These are phyloP conservation scores for Dendrolimus punctatus DNA, from an alignment of 1,140 invertebrate genomes.

Conservation along the genomic window DNA sequence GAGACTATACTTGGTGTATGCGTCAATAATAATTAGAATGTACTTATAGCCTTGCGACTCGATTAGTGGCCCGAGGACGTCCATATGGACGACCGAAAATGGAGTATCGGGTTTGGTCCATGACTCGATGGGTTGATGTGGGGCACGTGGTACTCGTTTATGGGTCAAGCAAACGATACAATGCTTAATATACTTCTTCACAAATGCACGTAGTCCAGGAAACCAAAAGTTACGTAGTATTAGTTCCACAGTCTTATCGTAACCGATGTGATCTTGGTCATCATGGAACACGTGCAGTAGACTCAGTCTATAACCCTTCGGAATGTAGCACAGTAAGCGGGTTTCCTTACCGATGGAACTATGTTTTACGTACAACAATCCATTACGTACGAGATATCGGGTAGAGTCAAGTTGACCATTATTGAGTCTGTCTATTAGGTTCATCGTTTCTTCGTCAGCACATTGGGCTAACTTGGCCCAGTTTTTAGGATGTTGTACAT, in stretches of 20 bases:
- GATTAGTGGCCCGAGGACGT: constrained; percentile 50
- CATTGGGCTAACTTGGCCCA: constrained; percentile 14
- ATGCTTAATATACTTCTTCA: no score
- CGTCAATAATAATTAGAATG: constrained; percentile 6
- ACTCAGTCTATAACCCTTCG: constrained; percentile 13
- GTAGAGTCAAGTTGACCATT: constrained; percentile 6
- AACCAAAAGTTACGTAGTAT: constrained; percentile 12
- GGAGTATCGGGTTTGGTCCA: constrained; percentile 31
- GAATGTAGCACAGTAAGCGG: constrained; percentile 10
- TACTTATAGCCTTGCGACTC: constrained; percentile 48
- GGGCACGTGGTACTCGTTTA: no score
- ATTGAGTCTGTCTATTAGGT: constrained; percentile 2
- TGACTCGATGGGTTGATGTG: no score
- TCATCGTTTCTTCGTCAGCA: constrained; percentile 7
- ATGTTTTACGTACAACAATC: constrained; percentile 9
- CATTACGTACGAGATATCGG: constrained; percentile 5
- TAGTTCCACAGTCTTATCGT: constrained; percentile 16
- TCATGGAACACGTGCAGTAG: constrained; percentile 24
- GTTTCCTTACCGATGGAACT: constrained; percentile 3
- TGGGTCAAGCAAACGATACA: no score
- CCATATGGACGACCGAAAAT: constrained; percentile 37
- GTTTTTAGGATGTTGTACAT: background rate
- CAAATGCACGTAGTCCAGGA: no score
- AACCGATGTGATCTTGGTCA: constrained; percentile 19
- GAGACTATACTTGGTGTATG: constrained; percentile 9